A percentile compares a stretch with the other conserved stretches of the same genome.
Evolutionary conservation across 2,113 vertebrate species (phyloP).

Genomic region (Pardalotus punctatus): DNA sequence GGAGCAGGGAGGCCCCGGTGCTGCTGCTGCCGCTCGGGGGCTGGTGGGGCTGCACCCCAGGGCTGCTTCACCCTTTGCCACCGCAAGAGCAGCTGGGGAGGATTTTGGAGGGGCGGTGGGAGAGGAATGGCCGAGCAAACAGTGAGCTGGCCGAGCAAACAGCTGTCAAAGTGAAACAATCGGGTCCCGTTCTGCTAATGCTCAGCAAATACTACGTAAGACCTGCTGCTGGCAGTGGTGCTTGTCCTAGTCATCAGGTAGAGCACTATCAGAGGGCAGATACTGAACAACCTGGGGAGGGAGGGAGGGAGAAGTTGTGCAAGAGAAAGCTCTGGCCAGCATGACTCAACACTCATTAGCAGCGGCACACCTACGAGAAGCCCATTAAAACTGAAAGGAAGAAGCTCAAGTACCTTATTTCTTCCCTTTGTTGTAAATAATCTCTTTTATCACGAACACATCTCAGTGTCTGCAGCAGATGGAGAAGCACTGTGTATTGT

Average conservation of each 20-base stretch:
- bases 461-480: not conserved
- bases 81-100: not conserved
- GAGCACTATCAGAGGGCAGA: conserved; percentile 26
- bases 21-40: not conserved
- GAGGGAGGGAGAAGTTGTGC: conserved; percentile 25
- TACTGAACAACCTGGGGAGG: not conserved
- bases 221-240: not conserved
- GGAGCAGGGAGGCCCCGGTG: fast-evolving
- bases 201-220: conserved; percentile 37
- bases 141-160: conserved; percentile 16
- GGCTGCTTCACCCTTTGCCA: not conserved
- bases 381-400: conserved; percentile 47
- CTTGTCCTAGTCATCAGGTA: not conserved
- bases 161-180: not conserved
- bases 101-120: not conserved
- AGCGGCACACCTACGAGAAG: conserved; percentile 42
- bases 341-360: conserved; percentile 44
- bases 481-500: not conserved
- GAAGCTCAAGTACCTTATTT: not conserved
- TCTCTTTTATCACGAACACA: not conserved
- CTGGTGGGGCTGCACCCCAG: not conserved
- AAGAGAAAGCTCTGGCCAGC: conserved; percentile 35
- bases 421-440: not conserved
- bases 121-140: not conserved
- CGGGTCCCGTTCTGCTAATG: not conserved